These are phyloP conservation scores for Oreochromis grahami DNA, from an alignment of 2,797 vertebrate species.

Conservation along the genomic window DNA sequence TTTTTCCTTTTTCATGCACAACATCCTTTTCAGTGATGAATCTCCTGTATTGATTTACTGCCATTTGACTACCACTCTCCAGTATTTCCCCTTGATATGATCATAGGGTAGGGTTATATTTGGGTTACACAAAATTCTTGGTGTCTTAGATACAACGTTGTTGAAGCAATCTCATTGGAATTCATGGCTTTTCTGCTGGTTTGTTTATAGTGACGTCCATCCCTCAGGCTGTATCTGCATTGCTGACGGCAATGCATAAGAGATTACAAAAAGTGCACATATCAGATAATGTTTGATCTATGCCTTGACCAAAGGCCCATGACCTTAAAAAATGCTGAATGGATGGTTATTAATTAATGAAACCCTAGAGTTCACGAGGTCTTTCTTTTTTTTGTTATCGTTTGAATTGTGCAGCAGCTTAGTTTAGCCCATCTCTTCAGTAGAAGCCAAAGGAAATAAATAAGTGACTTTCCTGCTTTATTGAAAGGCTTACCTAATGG, in stretches of 20 bases:
- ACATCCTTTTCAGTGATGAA: constrained; percentile 15
- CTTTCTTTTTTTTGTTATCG: neutral
- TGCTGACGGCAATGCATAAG: constrained; percentile 44
- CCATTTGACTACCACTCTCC: neutral
- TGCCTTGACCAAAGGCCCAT: constrained; percentile 27
- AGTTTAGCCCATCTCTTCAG: neutral
- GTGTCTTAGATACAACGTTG: neutral
- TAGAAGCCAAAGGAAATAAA: neutral
- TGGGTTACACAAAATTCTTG: neutral
- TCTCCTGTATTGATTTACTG: constrained; percentile 18
- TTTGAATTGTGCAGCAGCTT: neutral
- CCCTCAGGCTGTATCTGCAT: constrained; percentile 39
- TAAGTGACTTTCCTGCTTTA: neutral
- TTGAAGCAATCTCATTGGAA: constrained; percentile 30
- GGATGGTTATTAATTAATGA: constrained; percentile 21
- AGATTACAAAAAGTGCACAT: constrained; percentile 30
- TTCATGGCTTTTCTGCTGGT: constrained; percentile 23
- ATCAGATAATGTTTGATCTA: constrained; percentile 37
- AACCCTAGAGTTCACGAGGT: neutral
- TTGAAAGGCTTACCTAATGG: neutral
- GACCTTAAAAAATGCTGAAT: constrained; percentile 28
- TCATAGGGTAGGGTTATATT: neutral
- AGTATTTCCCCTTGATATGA: neutral
- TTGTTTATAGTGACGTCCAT: constrained; percentile 45
- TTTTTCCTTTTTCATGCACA: constrained; percentile 13